These are phyloP conservation scores for Dryomyza anilis DNA, from an alignment of 2,888 invertebrate genomes.

Conservation along the genomic window DNA sequence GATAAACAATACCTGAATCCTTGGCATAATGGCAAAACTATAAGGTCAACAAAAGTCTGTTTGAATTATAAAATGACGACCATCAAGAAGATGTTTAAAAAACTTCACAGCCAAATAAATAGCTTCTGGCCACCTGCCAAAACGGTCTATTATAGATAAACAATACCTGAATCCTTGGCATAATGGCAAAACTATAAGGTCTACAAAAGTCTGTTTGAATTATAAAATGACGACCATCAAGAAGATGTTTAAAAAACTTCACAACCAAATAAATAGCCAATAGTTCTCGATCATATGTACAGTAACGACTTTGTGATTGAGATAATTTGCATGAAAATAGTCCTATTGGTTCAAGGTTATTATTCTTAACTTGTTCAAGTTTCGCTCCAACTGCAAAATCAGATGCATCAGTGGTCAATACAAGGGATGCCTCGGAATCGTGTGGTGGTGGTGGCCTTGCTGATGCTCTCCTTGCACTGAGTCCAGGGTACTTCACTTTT, in stretches of 20 bases:
- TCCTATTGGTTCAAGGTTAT: constrained; percentile 29
- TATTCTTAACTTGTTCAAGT: constrained; percentile 31
- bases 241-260: neutral
- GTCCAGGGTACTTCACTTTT: neutral
- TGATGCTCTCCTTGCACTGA: neutral
- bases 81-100: constrained; percentile 3
- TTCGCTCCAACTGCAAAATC: no score
- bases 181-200: no score
- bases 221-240: constrained; percentile 30
- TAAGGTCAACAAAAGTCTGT: no score
- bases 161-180: no score
- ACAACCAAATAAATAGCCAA: constrained; percentile 30
- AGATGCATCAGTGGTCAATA: constrained; percentile 27
- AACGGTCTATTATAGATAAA: no score
- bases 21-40: no score
- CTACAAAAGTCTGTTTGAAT: constrained; percentile 38
- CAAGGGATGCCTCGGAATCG: constrained; percentile 15
- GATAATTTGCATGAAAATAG: constrained; percentile 51
- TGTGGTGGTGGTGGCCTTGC: constrained; percentile 8
- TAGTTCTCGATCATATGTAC: constrained; percentile 32
- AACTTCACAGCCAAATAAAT: constrained; percentile 24
- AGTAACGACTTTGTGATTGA: constrained; percentile 15
- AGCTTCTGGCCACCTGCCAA: no score
- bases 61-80: constrained; percentile 33
- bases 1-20: no score